These are phyloP conservation scores for Aldabrachelys gigantea DNA, from an alignment of 2,113 vertebrate genomes.

Conservation along the genomic window DNA sequence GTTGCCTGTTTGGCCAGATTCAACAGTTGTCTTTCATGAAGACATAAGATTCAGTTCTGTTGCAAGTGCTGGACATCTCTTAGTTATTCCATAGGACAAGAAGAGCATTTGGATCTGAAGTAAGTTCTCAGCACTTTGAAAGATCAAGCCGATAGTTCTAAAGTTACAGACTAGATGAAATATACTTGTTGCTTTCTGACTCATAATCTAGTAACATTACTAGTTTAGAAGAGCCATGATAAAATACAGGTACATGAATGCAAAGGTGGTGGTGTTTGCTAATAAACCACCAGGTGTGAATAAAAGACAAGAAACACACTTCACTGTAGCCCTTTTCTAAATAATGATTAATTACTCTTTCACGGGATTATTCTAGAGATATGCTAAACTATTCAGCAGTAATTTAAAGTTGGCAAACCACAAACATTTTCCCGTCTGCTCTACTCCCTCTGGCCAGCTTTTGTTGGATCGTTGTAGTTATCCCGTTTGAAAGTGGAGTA, in stretches of 20 bases:
- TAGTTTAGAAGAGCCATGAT: neutral
- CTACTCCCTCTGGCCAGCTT: slow-evolving; percentile 60
- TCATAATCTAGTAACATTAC: neutral
- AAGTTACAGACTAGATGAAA: neutral
- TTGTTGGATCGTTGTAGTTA: slow-evolving; percentile 39
- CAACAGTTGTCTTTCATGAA: neutral
- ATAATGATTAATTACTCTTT: slow-evolving; percentile 73
- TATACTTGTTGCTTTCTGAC: neutral
- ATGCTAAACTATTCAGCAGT: slow-evolving; percentile 56
- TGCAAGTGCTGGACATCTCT: neutral
- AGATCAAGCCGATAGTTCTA: neutral
- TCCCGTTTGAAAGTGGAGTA: slow-evolving; percentile 67
- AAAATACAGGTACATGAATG: neutral
- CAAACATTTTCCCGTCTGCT: slow-evolving; percentile 63
- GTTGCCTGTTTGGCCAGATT: neutral
- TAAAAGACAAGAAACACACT: slow-evolving; percentile 44
- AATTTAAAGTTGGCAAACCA: slow-evolving; percentile 76
- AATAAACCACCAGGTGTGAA: neutral
- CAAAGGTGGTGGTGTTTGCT: slow-evolving; percentile 14
- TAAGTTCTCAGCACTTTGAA: neutral
- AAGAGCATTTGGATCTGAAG: neutral
- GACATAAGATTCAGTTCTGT: neutral
- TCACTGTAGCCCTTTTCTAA: slow-evolving; percentile 50
- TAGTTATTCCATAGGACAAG: neutral
- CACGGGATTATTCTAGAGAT: slow-evolving; percentile 60